Conservation (phyloP, 1,140 invertebrate genomes). For the Gryon sp. region DNA sequence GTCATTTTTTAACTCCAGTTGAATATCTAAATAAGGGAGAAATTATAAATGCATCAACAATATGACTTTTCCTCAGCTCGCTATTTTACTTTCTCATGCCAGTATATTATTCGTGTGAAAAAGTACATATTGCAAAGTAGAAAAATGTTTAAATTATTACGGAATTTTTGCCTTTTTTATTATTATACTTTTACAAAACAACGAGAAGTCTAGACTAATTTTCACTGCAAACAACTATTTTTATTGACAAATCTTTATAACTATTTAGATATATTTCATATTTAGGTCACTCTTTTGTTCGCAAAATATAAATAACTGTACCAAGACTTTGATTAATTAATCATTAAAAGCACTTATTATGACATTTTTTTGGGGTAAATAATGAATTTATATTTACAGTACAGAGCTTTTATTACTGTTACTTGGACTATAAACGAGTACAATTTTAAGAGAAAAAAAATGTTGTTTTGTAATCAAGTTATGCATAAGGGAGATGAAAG, state of each 20-base stretch:
- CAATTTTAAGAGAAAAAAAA: no score
- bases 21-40: background rate
- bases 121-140: no score
- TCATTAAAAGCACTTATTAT: slow-evolving; percentile 14
- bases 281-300: slow-evolving; percentile 21
- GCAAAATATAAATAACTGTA: slow-evolving; percentile 19
- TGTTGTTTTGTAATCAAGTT: background rate
- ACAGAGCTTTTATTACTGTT: background rate
- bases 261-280: background rate
- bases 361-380: slow-evolving; percentile 28
- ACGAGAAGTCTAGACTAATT: no score
- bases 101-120: no score
- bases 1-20: background rate
- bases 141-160: no score
- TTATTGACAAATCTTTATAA: slow-evolving; percentile 14
- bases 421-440: slow-evolving; percentile 13
- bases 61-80: no score
- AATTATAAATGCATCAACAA: slow-evolving; percentile 23
- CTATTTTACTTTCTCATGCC: no score
- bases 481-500: slow-evolving; percentile 10
- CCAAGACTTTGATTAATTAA: slow-evolving; percentile 27
- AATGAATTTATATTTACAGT: slow-evolving; percentile 31
- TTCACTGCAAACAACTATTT: no score
- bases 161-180: no score
- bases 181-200: no score